phyloP scores from a whole-genome alignment of 2,888 invertebrate species.

The Dasysyrphus tricinctus region DNA sequence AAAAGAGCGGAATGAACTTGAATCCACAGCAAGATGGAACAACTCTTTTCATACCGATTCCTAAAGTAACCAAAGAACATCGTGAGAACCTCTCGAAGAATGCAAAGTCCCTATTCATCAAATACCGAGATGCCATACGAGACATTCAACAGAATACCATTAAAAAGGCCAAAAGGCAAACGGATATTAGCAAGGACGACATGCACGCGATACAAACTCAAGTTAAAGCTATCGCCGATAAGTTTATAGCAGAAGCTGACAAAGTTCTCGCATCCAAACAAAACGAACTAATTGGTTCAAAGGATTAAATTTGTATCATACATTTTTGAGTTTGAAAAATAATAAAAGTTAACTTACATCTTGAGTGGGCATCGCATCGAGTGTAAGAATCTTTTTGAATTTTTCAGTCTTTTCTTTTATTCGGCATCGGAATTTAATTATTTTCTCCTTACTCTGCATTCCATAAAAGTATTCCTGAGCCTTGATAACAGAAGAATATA shows the following conservation, averaged over 20 bases:
- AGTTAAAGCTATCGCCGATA: constrained; percentile 88
- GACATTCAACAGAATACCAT: constrained; percentile 90
- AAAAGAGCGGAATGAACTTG: constrained; percentile 93
- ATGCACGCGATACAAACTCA: constrained; percentile 88
- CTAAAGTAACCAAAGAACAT: constrained; percentile 97
- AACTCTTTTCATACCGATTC: constrained; percentile 93
- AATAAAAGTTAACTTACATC: constrained; percentile 77
- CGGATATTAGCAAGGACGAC: constrained; percentile 89
- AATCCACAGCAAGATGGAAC: constrained; percentile 98
- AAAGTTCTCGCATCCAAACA: constrained; percentile 88
- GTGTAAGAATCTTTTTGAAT: constrained; percentile 77
- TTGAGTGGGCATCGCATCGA: constrained; percentile 77
- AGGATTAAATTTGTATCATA: constrained; percentile 44
- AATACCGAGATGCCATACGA: constrained; percentile 90
- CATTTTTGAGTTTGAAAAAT: constrained; percentile 17
- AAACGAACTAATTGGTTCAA: constrained; percentile 88
- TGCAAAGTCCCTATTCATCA: constrained; percentile 92
- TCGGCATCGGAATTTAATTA: constrained; percentile 79
- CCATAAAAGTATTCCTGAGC: constrained; percentile 80
- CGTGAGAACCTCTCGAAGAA: constrained; percentile 94
- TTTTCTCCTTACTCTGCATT: constrained; percentile 81
- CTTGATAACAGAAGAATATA: constrained; percentile 79
- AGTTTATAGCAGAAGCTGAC: constrained; percentile 87
- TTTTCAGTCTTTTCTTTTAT: constrained; percentile 80
- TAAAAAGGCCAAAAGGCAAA: constrained; percentile 89